A percentile compares a stretch with the other conserved stretches of the same genome.
phyloP scores from a whole-genome alignment of 1,140 invertebrate species.

The Aphis craccivora region DNA sequence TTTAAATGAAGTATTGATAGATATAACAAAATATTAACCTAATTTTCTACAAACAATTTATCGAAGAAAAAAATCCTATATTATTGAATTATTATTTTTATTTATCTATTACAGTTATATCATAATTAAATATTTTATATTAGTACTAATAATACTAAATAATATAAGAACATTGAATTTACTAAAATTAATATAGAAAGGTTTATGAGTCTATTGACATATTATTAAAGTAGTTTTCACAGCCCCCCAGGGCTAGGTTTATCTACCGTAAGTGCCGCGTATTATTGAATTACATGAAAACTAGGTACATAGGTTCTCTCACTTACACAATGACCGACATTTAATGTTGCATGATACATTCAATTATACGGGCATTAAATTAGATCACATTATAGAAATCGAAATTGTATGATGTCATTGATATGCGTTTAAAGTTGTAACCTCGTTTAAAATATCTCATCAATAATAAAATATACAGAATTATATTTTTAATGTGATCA shows the following conservation, averaged over 20 bases:
- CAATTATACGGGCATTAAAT: conserved; percentile 45
- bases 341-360: conserved; percentile 20
- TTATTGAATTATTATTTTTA: no score
- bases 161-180: background rate
- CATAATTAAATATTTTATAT: background rate
- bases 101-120: no score
- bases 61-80: no score
- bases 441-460: background rate
- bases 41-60: background rate
- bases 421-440: background rate
- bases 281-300: conserved; percentile 4
- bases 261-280: background rate
- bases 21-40: background rate
- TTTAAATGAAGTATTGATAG: background rate
- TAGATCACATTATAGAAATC: background rate
- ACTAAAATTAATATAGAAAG: background rate
- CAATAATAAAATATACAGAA: background rate
- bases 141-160: background rate
- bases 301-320: background rate
- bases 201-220: background rate
- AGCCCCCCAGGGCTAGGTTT: background rate
- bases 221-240: background rate
- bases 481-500: no score
- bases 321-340: background rate
- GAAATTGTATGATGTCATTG: conserved; percentile 13